Evolutionary conservation across 2,888 invertebrate species (phyloP), one percentile per base, ranked within the genome.

Genomic region (Drosophila dives): DNA sequence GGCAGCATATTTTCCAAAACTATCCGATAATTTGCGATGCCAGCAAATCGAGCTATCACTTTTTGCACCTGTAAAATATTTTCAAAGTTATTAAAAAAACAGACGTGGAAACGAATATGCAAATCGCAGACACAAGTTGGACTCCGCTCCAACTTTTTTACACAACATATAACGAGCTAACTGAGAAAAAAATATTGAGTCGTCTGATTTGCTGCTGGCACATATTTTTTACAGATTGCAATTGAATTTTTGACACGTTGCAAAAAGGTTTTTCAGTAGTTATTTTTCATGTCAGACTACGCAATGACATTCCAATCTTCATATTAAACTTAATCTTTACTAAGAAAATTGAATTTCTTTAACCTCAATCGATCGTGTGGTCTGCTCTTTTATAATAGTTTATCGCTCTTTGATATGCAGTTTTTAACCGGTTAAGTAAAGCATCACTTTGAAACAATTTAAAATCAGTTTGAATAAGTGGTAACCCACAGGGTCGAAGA

Each of bases 141-240:
- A 40, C 6, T 23, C 36, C n/a, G 23, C 11, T 15, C 12, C 54
- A 45, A 49, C 8, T 26, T 26, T 49, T 17, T 38, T 42, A 48
- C 42, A 33, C 54, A 26, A 34, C 23, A 69, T 59, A 20, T 54
- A 75, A 50, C 42, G 20, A 53, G 23, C 12, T 50, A 60, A 55
- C 40, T 56, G 63, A 26, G 38, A 17, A 49, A 33, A 68, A 70
- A 59, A 60, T 71, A 71, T 56, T 66, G 69, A 71, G 56, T 62
- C 67, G 53, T 54, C 38, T 67, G 68, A 75, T 70, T 87, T 74
- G 29, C 42, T 66, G 59, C 59, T 59, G 54, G 45, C 67, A 81
- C 53, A 58, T 59, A 45, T 55, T 67, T 56, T 38, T 38, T 50
- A 65, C 29, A 56, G 49, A 29, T 68, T 53, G 62, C 45, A 63